Evolutionary conservation across 2,113 vertebrate genomes (phyloP), one percentile per base, ranked within the genome.

Genomic region (Zosterops japonicus): DNA sequence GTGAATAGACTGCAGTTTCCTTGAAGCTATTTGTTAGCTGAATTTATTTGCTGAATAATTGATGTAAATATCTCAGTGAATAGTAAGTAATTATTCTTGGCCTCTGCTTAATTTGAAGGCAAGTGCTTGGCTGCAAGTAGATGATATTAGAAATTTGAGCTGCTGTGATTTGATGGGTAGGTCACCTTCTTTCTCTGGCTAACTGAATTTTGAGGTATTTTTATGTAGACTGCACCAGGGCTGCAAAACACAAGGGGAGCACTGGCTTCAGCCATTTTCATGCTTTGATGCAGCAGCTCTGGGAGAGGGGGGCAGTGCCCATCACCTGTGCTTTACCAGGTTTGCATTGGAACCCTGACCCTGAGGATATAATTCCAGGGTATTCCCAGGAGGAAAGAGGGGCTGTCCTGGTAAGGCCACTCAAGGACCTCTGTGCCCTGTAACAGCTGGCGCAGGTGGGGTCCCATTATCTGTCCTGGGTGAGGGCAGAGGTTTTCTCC

Each of bases 101-200:
- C 39, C 65, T 87, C 67, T 7, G 2, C 76, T 71, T 90, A 90
- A 71, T 93, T 94, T 78, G 83, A 77, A 90, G 79, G 59, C 75
- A 83, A 89, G 64, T 31, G n/a, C 56, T 90, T 86, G 68, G 87
- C 72, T 93, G 22, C 52, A 67, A 81, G 76, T 47, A 33, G 64
- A 87, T 91, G 65, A 90, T 96, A 96, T 86, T 90, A 93, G 93
- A 95, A 96, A 96, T 83, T 23, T 68, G 90, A 97, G 90, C 95
- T 89, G 90, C 90, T 94, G 92, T 90, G 93, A 81, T 93, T 89
- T 92, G 90, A 94, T 95, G 92, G n/a, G 68, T 46, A 46, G 61
- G 79, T 95, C 82, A 81, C 93, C 64, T 90, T 75, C 80, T 78
- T 88, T 71, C 60, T 17, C 44, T 64, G 56, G 72, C 41, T 78